Evolutionary conservation across 2,888 invertebrate species (phyloP).

Genomic region (Amphipoea lucens): DNA sequence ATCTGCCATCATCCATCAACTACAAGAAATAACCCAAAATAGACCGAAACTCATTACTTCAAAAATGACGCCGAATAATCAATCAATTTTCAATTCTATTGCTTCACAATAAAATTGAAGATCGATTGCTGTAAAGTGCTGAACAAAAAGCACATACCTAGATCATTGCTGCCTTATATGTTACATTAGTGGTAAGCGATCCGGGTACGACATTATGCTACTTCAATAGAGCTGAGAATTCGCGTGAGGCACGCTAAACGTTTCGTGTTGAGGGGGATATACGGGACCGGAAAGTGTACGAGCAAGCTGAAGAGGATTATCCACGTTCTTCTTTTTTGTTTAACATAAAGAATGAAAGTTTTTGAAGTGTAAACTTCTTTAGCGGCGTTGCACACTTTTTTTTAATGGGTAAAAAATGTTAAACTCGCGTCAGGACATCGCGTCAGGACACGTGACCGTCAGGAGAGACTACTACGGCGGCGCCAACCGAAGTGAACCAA

Average conservation of each 20-base stretch:
- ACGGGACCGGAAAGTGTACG: constrained; percentile 48
- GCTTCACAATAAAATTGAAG: constrained; percentile 46
- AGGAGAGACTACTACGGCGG: too few species aligned
- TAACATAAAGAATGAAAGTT: neutral
- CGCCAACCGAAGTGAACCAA: too few species aligned
- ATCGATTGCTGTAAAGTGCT: constrained; percentile 33
- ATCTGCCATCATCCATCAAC: constrained; percentile 22
- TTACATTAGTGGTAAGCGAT: constrained; percentile 62
- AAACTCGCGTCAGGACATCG: too few species aligned
- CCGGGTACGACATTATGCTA: constrained; percentile 73
- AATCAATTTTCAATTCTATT: constrained; percentile 53
- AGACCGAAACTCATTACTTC: constrained; percentile 34
- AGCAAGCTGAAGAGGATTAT: constrained; percentile 3
- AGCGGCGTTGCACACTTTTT: too few species aligned
- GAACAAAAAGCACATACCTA: constrained; percentile 52
- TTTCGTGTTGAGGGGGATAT: constrained; percentile 61
- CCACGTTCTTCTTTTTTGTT: neutral
- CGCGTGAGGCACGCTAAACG: constrained; percentile 79
- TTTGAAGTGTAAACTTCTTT: too few species aligned
- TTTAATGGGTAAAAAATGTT: too few species aligned
- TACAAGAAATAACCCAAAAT: constrained; percentile 2
- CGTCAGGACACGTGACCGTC: too few species aligned
- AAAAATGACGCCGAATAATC: constrained; percentile 3
- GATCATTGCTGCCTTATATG: constrained; percentile 42
- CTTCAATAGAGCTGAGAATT: constrained; percentile 80